Evolutionary conservation across 2,888 invertebrate genomes (phyloP).

Genomic region (Pristionchus exspectatus): DNA sequence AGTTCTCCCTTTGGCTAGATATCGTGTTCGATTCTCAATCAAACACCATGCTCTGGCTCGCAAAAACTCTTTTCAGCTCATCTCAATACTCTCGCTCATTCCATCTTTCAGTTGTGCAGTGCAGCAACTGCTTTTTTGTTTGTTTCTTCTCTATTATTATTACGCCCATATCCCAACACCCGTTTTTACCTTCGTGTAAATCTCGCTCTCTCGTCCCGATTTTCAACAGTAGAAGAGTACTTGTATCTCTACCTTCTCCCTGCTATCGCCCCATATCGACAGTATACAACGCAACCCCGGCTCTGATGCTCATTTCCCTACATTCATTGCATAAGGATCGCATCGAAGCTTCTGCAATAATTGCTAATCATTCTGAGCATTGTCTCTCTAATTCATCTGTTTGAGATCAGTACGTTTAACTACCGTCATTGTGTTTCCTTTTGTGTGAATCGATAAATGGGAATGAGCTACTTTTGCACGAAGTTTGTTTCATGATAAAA

Average conservation of each 20-base stretch:
- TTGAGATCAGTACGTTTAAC: neutral
- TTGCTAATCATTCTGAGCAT: neutral
- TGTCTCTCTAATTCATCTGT: neutral
- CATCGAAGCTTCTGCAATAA: slow-evolving; percentile 24
- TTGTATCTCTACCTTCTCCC: neutral
- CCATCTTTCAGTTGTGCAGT: slow-evolving; percentile 36
- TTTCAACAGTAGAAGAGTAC: neutral
- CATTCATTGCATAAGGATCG: neutral
- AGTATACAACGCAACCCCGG: neutral
- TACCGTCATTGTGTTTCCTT: neutral
- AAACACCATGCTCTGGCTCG: neutral
- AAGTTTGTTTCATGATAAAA: too few species aligned
- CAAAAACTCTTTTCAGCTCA: neutral
- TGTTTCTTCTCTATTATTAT: neutral
- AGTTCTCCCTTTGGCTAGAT: neutral
- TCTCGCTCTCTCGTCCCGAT: slow-evolving; percentile 31
- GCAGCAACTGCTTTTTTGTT: neutral
- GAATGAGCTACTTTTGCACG: neutral
- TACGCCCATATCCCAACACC: slow-evolving; percentile 15
- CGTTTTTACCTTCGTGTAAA: slow-evolving; percentile 28
- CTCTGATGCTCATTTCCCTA: neutral
- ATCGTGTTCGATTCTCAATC: neutral
- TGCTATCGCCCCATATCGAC: slow-evolving; percentile 15
- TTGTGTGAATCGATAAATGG: neutral
- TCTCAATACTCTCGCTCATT: slow-evolving; percentile 15